A percentile compares a stretch with the other conserved stretches of the same genome.
Conservation (phyloP, 2,888 invertebrate genomes). For the Drosophila borealis region DNA sequence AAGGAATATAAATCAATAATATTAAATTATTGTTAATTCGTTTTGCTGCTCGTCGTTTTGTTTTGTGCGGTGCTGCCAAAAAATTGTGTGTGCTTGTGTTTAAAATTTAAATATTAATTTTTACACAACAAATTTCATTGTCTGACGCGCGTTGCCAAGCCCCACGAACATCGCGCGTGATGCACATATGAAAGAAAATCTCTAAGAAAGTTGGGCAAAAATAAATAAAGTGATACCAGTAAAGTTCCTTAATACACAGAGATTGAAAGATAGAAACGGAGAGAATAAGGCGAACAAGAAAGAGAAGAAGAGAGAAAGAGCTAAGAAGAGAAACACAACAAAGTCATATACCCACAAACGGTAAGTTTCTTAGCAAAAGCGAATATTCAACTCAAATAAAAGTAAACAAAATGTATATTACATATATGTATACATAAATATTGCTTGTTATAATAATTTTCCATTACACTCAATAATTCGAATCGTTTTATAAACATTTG, state of each 20-base stretch:
- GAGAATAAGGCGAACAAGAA: neutral
- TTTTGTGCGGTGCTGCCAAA: slow-evolving; percentile 53
- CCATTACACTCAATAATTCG: slow-evolving; percentile 28
- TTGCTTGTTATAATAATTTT: neutral
- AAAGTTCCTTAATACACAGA: slow-evolving; percentile 64
- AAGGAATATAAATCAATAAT: slow-evolving; percentile 18
- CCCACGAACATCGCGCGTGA: slow-evolving; percentile 63
- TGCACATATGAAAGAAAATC: slow-evolving; percentile 67
- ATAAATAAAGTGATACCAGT: slow-evolving; percentile 54
- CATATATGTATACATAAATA: neutral
- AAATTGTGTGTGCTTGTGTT: slow-evolving; percentile 38
- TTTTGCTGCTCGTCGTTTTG: slow-evolving; percentile 48
- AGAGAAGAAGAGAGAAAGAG: slow-evolving; percentile 12
- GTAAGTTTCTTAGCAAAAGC: slow-evolving; percentile 53
- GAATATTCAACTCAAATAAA: slow-evolving; percentile 12
- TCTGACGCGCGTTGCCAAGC: slow-evolving; percentile 61
- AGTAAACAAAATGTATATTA: slow-evolving; percentile 6
- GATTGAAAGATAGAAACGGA: slow-evolving; percentile 22
- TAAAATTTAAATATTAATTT: slow-evolving; percentile 35
- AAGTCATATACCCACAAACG: slow-evolving; percentile 53
- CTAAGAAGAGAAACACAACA: slow-evolving; percentile 32
- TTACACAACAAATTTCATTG: slow-evolving; percentile 61
- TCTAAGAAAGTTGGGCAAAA: slow-evolving; percentile 44
- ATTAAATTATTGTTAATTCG: slow-evolving; percentile 34
- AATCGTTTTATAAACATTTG: slow-evolving; percentile 42